phyloP scores from a whole-genome alignment of 2,888 invertebrate species.

The Crepidodera aurea region DNA sequence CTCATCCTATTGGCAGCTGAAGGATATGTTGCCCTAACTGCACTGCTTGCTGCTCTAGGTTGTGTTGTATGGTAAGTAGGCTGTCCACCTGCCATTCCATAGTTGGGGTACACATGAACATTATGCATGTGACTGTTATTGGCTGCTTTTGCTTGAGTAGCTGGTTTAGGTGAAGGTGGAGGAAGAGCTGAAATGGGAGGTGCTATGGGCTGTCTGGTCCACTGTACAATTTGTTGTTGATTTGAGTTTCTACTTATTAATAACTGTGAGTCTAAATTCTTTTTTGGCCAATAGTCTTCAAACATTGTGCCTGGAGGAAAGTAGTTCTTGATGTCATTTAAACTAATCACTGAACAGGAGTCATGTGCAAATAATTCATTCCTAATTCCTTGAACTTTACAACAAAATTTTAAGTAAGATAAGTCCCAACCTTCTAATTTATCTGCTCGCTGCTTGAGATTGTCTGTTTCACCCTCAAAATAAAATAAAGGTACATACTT shows the following conservation, averaged over 20 bases:
- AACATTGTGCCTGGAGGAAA: conserved; percentile 90
- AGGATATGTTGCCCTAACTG: conserved; percentile 57
- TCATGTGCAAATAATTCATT: conserved; percentile 92
- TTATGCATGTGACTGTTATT: conserved; percentile 54
- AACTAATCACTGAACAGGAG: conserved; percentile 88
- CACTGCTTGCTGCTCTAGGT: conserved; percentile 51
- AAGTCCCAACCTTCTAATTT: conserved; percentile 91
- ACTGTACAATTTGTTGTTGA: conserved; percentile 67
- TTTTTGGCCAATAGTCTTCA: conserved; percentile 93
- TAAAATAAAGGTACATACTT: conserved; percentile 93
- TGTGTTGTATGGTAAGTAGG: conserved; percentile 52
- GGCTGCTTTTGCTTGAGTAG: conserved; percentile 55
- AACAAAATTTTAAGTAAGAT: conserved; percentile 92
- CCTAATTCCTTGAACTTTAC: conserved; percentile 91
- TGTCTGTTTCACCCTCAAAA: conserved; percentile 91
- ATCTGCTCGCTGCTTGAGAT: conserved; percentile 85
- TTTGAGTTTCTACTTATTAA: conserved; percentile 68
- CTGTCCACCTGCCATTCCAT: conserved; percentile 50
- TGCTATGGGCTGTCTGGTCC: conserved; percentile 80
- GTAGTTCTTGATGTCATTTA: conserved; percentile 89
- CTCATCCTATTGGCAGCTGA: conserved; percentile 56
- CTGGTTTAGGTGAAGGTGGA: conserved; percentile 58
- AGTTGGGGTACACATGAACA: conserved; percentile 53
- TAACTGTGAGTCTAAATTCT: conserved; percentile 83
- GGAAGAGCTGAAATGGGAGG: conserved; percentile 72